Conservation (phyloP, 1,140 invertebrate genomes). For the Papilio polyxenes region DNA sequence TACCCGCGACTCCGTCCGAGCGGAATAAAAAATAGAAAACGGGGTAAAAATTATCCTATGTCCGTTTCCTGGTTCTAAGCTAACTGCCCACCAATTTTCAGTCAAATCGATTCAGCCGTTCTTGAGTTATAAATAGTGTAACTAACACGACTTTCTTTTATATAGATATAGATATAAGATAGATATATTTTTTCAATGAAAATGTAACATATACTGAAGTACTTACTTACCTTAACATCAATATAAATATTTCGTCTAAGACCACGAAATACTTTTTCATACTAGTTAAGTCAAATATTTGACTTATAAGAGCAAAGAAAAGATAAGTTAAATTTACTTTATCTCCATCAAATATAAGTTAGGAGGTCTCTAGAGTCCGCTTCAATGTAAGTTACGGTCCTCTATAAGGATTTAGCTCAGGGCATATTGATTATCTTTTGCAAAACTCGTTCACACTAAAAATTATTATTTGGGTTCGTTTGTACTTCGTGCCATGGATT, state of each 20-base stretch:
- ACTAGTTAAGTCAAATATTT: neutral
- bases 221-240: too few species aligned
- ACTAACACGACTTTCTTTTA: too few species aligned
- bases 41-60: too few species aligned
- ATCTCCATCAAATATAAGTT: conserved; percentile 13
- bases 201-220: too few species aligned
- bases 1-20: too few species aligned
- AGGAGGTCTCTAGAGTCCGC: neutral
- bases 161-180: too few species aligned
- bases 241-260: neutral
- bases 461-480: conserved; percentile 12
- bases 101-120: too few species aligned
- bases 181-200: too few species aligned
- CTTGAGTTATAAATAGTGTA: too few species aligned
- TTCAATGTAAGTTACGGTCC: neutral
- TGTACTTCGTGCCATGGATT: neutral
- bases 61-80: too few species aligned
- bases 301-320: neutral
- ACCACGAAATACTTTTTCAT: neutral
- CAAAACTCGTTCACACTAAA: conserved; percentile 20
- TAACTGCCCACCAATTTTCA: too few species aligned
- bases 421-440: conserved; percentile 14
- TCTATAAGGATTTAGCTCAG: neutral
- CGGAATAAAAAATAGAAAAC: too few species aligned
- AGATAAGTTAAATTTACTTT: neutral